Percentiles rank a stretch among this genome's conserved stretches.
These are phyloP conservation scores for Butastur rufipennis DNA, from an alignment of 2,113 vertebrate genomes.

Conservation along the genomic window DNA sequence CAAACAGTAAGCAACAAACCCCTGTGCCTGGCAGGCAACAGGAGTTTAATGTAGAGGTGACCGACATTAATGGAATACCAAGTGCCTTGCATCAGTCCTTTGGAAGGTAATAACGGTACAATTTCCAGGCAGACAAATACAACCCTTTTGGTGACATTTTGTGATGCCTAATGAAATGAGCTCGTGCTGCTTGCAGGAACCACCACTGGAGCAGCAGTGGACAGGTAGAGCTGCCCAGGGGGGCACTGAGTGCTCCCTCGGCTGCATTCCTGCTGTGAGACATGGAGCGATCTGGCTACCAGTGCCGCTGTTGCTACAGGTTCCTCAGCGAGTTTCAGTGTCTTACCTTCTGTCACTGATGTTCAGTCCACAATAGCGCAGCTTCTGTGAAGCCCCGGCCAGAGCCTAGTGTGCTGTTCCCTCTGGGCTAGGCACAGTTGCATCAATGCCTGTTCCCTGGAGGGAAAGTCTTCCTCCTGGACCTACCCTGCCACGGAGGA, in stretches of 20 bases:
- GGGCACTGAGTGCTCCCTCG: not conserved
- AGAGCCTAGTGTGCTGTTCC: not conserved
- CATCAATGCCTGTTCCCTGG: accelerated
- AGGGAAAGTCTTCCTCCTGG: not conserved
- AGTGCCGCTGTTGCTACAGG: not conserved
- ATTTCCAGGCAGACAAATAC: not conserved
- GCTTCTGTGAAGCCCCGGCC: not conserved
- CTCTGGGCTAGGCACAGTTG: not conserved
- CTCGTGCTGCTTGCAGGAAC: not conserved
- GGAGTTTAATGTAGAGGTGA: not conserved
- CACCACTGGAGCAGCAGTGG: not conserved
- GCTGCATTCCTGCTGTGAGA: accelerated
- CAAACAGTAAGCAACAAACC: not conserved
- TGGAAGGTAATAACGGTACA: not conserved
- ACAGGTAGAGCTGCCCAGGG: not conserved
- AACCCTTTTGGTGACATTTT: not conserved
- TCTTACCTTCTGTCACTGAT: not conserved
- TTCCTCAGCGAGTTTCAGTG: not conserved
- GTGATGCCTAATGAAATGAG: not conserved
- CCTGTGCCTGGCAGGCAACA: not conserved
- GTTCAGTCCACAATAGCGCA: accelerated
- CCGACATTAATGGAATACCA: not conserved
- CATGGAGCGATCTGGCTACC: not conserved
- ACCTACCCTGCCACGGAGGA: not conserved
- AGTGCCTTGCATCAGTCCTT: not conserved